Conservation (phyloP, 2,888 invertebrate species). For the Coelinius sp. region DNA sequence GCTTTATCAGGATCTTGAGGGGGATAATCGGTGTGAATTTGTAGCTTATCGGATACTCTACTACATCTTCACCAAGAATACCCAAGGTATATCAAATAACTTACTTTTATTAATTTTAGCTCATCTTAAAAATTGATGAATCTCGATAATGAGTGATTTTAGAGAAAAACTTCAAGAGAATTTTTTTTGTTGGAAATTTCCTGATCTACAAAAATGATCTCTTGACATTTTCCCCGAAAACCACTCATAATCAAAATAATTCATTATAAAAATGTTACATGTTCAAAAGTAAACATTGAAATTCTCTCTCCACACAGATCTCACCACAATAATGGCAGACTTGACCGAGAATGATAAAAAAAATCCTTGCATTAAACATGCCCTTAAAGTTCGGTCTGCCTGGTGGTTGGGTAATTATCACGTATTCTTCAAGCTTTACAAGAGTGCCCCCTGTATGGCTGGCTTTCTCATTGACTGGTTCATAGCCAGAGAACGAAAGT, state of each 20-base stretch:
- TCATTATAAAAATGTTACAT: too few species aligned
- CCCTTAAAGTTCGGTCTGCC: constrained; percentile 90
- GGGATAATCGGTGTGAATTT: constrained; percentile 90
- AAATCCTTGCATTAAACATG: constrained; percentile 87
- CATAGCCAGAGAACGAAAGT: constrained; percentile 93
- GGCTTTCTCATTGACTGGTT: constrained; percentile 99
- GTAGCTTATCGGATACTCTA: constrained; percentile 97
- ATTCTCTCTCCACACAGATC: constrained; percentile 78
- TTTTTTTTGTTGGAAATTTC: too few species aligned
- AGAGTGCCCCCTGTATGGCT: constrained; percentile 92
- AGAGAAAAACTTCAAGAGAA: too few species aligned
- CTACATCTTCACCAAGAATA: constrained; percentile 98
- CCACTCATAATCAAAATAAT: too few species aligned
- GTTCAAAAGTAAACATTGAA: too few species aligned
- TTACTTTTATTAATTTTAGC: too few species aligned
- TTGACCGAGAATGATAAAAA: constrained; percentile 83
- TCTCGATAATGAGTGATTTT: too few species aligned
- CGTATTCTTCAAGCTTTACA: constrained; percentile 93
- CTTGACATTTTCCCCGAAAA: too few species aligned
- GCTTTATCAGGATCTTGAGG: constrained; percentile 87
- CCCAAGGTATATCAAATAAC: constrained; percentile 81
- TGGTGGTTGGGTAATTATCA: constrained; percentile 95
- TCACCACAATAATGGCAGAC: constrained; percentile 90
- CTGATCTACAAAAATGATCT: too few species aligned
- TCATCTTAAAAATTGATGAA: too few species aligned